Percentiles rank a stretch among this genome's conserved stretches.
phyloP scores from a whole-genome alignment of 2,113 vertebrate genomes.

The Bolborhynchus lineola region DNA sequence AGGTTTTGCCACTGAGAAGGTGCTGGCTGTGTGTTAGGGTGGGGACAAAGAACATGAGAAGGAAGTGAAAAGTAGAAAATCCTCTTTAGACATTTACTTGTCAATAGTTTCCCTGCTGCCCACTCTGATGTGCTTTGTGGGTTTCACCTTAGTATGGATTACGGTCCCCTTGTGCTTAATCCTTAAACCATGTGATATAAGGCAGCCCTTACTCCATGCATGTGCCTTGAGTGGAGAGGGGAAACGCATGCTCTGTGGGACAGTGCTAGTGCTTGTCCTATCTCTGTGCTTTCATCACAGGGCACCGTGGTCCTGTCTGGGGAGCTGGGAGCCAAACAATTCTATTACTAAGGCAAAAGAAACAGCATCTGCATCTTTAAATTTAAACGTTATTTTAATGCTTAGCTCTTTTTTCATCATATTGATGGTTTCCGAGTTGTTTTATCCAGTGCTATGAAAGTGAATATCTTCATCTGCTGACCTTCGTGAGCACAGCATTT shows the following conservation, averaged over 20 bases:
- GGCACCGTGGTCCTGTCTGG: neutral
- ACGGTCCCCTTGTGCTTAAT: accelerated
- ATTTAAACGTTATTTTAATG: neutral
- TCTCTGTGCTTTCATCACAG: neutral
- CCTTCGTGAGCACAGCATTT: neutral
- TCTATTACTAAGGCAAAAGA: neutral
- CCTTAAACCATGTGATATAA: neutral
- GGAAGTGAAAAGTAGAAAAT: neutral
- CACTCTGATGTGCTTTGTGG: neutral
- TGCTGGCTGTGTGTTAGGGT: neutral
- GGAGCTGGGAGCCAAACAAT: neutral
- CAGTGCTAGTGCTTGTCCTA: neutral
- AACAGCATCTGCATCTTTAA: neutral
- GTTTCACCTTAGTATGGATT: neutral
- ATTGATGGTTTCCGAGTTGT: neutral
- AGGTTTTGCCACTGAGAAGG: neutral
- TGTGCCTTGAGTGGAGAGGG: neutral
- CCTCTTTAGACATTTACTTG: neutral
- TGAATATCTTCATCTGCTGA: neutral
- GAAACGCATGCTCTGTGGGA: accelerated
- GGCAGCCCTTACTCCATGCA: neutral
- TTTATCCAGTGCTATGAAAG: neutral
- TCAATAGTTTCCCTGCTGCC: neutral
- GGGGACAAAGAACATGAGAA: neutral
- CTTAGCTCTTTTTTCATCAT: neutral